A percentile compares a stretch with the other conserved stretches of the same genome.
Conservation (phyloP, 2,797 vertebrate species). For the Melopsittacus undulatus region DNA sequence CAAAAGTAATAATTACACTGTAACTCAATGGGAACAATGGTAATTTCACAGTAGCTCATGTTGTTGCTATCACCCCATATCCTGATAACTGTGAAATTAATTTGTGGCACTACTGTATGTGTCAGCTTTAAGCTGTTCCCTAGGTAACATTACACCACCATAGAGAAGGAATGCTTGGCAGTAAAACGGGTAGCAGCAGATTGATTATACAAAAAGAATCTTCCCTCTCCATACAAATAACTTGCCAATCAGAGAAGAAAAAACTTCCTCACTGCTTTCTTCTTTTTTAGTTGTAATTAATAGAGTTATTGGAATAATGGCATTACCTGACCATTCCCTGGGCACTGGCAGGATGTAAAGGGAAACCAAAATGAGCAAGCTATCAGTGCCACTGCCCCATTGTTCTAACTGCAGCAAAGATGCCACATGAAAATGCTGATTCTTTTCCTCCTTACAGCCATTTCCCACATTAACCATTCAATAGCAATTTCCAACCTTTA, state of each 20-base stretch:
- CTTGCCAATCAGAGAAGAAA: constrained; percentile 34
- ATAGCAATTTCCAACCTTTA: background rate
- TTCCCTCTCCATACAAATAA: constrained; percentile 65
- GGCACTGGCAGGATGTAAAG: background rate
- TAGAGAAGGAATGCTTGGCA: constrained; percentile 74
- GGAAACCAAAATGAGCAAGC: constrained; percentile 33
- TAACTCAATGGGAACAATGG: constrained; percentile 77
- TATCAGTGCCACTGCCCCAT: background rate
- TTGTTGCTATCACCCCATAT: constrained; percentile 74
- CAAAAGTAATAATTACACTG: constrained; percentile 77
- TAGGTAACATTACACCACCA: constrained; percentile 78
- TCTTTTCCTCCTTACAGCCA: background rate
- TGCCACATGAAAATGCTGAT: background rate
- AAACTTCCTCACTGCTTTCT: background rate
- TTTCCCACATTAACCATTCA: background rate
- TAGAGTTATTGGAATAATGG: background rate
- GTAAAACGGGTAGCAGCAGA: constrained; percentile 68
- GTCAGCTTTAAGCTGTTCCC: constrained; percentile 77
- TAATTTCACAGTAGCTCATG: constrained; percentile 75
- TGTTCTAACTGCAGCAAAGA: background rate
- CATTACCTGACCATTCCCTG: background rate
- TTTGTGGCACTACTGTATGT: constrained; percentile 74
- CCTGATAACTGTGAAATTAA: constrained; percentile 81
- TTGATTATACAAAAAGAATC: constrained; percentile 68
- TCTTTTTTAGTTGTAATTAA: background rate